A percentile compares a stretch with the other conserved stretches of the same genome.
phyloP scores from a whole-genome alignment of 2,888 invertebrate species.

The Nomada fabriciana region DNA sequence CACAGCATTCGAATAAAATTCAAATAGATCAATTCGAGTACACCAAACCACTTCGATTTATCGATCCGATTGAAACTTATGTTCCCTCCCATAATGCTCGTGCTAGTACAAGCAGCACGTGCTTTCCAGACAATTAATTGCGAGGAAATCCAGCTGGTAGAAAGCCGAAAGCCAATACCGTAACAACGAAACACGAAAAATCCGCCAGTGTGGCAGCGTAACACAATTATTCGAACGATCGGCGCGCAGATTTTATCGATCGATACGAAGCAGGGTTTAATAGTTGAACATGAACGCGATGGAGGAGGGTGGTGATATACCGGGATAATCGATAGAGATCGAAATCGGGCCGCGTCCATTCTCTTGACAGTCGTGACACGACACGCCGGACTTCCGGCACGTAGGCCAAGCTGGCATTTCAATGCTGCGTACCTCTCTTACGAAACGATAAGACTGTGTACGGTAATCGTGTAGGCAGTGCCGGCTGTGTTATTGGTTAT shows the following conservation, averaged over 20 bases:
- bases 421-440: slow-evolving; percentile 70
- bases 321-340: slow-evolving; percentile 65
- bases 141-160: slow-evolving; percentile 22
- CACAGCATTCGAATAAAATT: neutral
- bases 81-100: neutral
- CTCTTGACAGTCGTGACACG: slow-evolving; percentile 71
- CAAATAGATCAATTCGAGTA: neutral
- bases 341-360: slow-evolving; percentile 67
- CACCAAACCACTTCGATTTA: neutral
- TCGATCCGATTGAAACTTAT: neutral
- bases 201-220: neutral
- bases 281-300: slow-evolving; percentile 30
- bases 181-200: neutral
- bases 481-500: slow-evolving; percentile 9
- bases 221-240: slow-evolving; percentile 12
- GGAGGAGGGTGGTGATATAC: slow-evolving; percentile 46
- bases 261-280: slow-evolving; percentile 23
- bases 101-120: neutral
- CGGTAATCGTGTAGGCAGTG: slow-evolving; percentile 47
- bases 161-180: slow-evolving; percentile 40
- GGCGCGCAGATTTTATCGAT: slow-evolving; percentile 6
- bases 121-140: slow-evolving; percentile 31
- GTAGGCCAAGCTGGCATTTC: slow-evolving; percentile 77
- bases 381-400: slow-evolving; percentile 78
- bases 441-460: slow-evolving; percentile 53